Base-by-base conservation (phyloP, 2,797 vertebrate species). In the Sebastes wilsoni region DNA sequence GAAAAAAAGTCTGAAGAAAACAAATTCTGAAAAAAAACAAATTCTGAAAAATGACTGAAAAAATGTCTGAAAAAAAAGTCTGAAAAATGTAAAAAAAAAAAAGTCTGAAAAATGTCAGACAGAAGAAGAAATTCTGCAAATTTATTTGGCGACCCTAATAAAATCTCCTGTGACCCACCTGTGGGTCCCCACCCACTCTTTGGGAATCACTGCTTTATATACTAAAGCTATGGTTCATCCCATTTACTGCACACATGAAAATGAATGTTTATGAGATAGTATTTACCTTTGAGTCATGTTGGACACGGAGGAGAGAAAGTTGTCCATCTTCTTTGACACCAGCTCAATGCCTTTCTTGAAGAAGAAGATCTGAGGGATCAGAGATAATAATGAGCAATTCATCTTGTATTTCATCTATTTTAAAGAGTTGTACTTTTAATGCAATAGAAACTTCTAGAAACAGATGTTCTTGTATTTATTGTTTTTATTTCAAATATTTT, bases 311-410 rank as follows among this genome's bases (percentile, higher is more conserved):
- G 95, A 91, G 58, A 99, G 94, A 87, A 98, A 99, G 88, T 52
- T 94, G 86, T 98, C 97, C 97, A 98, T 97, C 84, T 96, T 97
- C 94, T 96, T 97, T 34, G 98, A 97, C 93, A 99, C 97, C 95
- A 98, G 94, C 86, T 98, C 97, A 49, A 97, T 96, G 86, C 98
- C 98, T 92, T 97, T 99, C 96, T 98, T 99, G 89, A 98, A 97
- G 93, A 98, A 99, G 90, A 93, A 93, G 77, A 98, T 96, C 98
- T 99, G 95, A 72, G 67, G 96, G 93, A 90, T 83, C 2, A 91
- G 66, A 79, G 4, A 49, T 2, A 34, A 66, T 6, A 78, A 5
- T 8, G 25, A 62, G 27, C 66, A 62, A 56, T 46, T 54, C 1
- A 49, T 28, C 14, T 55, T 2, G 23, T 32, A 20, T 72, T 28